phyloP scores from a whole-genome alignment of 2,888 invertebrate genomes.

The Himalopsyche anomala region DNA sequence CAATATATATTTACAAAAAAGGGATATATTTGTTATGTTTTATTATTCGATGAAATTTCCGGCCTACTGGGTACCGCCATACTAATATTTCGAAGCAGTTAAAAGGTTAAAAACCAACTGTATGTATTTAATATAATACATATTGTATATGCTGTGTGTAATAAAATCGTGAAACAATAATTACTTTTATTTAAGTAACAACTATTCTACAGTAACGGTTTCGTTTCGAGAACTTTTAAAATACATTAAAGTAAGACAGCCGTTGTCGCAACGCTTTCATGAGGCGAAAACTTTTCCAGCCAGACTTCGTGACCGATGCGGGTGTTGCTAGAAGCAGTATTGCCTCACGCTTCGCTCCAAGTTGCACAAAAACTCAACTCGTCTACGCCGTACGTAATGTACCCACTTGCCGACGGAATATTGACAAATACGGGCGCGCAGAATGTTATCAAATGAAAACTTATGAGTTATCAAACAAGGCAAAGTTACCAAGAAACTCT shows the following conservation, averaged over 20 bases:
- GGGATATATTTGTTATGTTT: too few relatives aligned
- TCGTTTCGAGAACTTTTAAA: slow-evolving; percentile 1
- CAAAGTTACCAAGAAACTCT: neutral
- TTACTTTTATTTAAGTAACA: too few relatives aligned
- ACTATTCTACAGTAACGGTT: neutral
- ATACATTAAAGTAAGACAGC: neutral
- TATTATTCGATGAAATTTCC: too few relatives aligned
- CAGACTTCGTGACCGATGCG: slow-evolving; percentile 40
- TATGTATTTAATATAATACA: too few relatives aligned
- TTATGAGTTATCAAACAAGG: neutral
- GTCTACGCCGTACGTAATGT: too few relatives aligned
- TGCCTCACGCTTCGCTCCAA: slow-evolving; percentile 13
- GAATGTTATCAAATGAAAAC: slow-evolving; percentile 35
- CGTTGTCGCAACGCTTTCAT: slow-evolving; percentile 21
- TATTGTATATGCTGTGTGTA: too few relatives aligned
- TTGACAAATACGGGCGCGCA: slow-evolving; percentile 12
- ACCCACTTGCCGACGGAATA: neutral
- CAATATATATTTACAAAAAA: too few relatives aligned
- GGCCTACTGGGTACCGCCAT: too few relatives aligned
- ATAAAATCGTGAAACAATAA: too few relatives aligned
- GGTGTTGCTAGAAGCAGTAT: slow-evolving; percentile 8
- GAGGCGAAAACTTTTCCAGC: slow-evolving; percentile 13
- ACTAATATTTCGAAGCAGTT: too few relatives aligned
- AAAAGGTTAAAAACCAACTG: too few relatives aligned
- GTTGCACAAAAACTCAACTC: slow-evolving; percentile 28